phyloP scores from a whole-genome alignment of 2,888 invertebrate species.

The Tenthredo notha region DNA sequence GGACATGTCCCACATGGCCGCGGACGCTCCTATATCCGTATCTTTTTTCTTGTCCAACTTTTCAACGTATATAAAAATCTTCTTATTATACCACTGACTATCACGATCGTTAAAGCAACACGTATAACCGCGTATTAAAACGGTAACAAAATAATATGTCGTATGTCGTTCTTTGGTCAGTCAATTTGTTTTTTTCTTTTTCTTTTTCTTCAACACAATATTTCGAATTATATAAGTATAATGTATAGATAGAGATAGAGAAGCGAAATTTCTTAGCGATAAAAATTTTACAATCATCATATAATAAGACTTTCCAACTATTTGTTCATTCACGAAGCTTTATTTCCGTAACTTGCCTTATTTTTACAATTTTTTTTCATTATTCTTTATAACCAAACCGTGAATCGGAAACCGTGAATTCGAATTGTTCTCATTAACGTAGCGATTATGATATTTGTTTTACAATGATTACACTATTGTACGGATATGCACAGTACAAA shows the following conservation, averaged over 20 bases:
- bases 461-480: neutral
- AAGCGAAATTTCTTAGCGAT: neutral
- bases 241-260: neutral
- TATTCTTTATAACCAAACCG: neutral
- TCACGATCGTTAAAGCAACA: constrained; percentile 4
- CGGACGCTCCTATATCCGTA: neutral
- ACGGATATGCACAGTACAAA: neutral
- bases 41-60: constrained; percentile 29
- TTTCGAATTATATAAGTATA: neutral
- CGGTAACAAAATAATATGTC: neutral
- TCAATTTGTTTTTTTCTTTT: neutral
- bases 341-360: no score
- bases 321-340: neutral
- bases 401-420: neutral
- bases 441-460: neutral
- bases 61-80: neutral
- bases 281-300: neutral
- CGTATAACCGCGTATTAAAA: neutral
- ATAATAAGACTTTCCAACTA: neutral
- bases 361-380: neutral
- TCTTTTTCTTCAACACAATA: neutral
- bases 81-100: constrained; percentile 1
- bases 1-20: constrained; percentile 42
- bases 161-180: neutral
- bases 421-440: neutral